phyloP scores from a whole-genome alignment of 2,113 vertebrate species.

The Elgaria multicarinata region DNA sequence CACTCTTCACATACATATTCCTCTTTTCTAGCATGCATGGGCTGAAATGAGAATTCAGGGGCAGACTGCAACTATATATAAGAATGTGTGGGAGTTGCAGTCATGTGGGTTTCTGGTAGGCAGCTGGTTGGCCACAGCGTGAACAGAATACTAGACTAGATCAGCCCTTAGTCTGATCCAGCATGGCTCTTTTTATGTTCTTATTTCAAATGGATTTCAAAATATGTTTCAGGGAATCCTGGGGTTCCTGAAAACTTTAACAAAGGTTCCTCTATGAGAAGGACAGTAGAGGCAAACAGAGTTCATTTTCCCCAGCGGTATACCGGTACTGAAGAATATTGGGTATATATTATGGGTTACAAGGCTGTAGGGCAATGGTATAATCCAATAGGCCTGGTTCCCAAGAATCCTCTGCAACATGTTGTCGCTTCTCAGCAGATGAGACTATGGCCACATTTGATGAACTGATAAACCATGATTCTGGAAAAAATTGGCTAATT shows the following conservation, averaged over 20 bases:
- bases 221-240: not conserved
- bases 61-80: not conserved
- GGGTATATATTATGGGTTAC: not conserved
- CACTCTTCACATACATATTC: not conserved
- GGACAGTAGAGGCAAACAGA: not conserved
- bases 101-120: no score
- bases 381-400: not conserved
- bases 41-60: not conserved
- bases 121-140: no score
- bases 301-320: not conserved
- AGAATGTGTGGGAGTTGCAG: no score
- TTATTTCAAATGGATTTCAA: no score
- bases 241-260: not conserved
- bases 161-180: no score
- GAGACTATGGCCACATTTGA: not conserved
- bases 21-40: not conserved
- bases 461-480: not conserved
- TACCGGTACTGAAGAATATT: not conserved
- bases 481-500: no score
- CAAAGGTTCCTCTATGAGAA: not conserved
- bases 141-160: no score
- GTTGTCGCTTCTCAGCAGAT: not conserved
- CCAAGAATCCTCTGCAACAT: not conserved
- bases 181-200: no score
- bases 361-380: not conserved